Base-by-base conservation (phyloP, 1,140 invertebrate species). In the Aplysia californica region DNA sequence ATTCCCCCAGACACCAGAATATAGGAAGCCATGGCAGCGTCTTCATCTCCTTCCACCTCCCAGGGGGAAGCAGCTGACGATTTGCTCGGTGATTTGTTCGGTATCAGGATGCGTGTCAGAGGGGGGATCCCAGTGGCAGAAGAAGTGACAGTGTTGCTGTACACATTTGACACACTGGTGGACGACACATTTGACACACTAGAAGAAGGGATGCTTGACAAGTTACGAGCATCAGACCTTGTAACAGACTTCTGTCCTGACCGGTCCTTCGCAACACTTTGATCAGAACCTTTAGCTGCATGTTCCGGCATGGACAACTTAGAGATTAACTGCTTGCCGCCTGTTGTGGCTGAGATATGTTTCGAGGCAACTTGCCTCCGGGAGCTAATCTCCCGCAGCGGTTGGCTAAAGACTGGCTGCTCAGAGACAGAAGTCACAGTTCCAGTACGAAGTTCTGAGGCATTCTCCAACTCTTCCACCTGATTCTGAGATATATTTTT, bases 61-160 rank as follows among this genome's bases (percentile, higher is more conserved):
- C 67, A 69, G 23, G 67, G 29, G 18, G 67, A 69, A 1, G 67
- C 41, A 69, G n/a, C 55, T 26, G 67, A 69, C n/a, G n/a, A n/a
- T n/a, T n/a, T n/a, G n/a, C n/a, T n/a, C n/a, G 41, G 21, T 10
- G 23, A 23, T 39, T 69, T 69, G 29, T n/a, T 69, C n/a, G 67
- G 67, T 20, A 69, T 69, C 4, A 69, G 41, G 39, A 69, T 69
- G 3, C 67, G 29, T 50, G 39, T 39, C 1, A 69, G 3, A 3
- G 67, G 67, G 15, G 67, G 67, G 26, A 69, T 69, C 39, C 39
- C 21, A 18, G 41, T 50, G 2, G 67, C 39, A 23, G 33, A 69
- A 3, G 67, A 55, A 5, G 67, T 31, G n/a, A 26, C 39, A 1
- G 23, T 29, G 26, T n/a, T 39, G 5, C 41, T 50, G 67, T 50